Evolutionary conservation across 2,113 vertebrate species (phyloP).

Genomic region (Megaptera novaeangliae): DNA sequence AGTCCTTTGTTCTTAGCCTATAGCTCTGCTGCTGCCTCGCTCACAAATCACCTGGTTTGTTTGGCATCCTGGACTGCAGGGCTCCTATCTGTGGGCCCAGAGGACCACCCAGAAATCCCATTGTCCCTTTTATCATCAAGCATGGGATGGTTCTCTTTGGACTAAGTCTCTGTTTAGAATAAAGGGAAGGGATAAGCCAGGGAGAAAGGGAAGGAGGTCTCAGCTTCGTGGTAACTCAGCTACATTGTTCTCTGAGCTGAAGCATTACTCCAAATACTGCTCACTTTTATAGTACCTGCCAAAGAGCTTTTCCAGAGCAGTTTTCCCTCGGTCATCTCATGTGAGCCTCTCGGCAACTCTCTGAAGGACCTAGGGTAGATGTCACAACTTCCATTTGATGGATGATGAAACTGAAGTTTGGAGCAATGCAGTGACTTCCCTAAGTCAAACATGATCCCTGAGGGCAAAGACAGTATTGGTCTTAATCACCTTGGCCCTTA

Average conservation of each 20-base stretch:
- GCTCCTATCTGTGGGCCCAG: neutral
- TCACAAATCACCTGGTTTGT: constrained; percentile 15
- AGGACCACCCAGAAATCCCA: neutral
- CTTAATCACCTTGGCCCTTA: neutral
- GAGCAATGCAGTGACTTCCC: neutral
- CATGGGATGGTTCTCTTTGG: neutral
- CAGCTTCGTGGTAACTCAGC: neutral
- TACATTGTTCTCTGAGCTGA: neutral
- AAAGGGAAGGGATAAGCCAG: neutral
- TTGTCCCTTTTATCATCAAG: constrained; percentile 18
- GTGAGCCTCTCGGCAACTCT: neutral
- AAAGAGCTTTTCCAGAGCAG: neutral
- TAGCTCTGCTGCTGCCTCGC: neutral
- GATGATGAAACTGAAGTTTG: neutral
- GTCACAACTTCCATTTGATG: neutral
- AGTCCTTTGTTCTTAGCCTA: neutral
- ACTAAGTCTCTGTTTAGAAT: neutral
- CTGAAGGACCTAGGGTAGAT: neutral
- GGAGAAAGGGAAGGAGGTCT: neutral
- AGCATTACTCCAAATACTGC: neutral
- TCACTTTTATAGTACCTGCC: neutral
- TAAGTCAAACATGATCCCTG: neutral
- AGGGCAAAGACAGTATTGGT: neutral
- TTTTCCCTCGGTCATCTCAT: neutral
- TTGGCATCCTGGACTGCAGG: neutral